Percentiles rank a stretch among this genome's conserved stretches.
Conservation (phyloP, 2,797 vertebrate genomes). For the Phoebastria nigripes region DNA sequence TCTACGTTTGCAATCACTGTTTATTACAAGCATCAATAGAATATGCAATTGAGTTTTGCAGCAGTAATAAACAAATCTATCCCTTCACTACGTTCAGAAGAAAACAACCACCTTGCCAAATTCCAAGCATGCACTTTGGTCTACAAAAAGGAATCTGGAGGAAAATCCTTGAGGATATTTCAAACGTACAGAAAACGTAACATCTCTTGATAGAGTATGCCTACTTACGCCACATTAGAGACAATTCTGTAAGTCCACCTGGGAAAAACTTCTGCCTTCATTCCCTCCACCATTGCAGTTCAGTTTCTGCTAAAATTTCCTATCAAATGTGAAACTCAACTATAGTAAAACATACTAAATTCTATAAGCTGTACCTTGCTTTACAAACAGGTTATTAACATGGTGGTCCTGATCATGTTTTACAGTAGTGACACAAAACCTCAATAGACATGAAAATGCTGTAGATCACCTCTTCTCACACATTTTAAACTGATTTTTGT, state of each 20-base stretch:
- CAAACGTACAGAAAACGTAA: fast-evolving
- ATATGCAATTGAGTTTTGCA: not conserved
- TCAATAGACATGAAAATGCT: not conserved
- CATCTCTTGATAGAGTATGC: not conserved
- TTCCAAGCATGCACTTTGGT: not conserved
- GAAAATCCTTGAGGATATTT: not conserved
- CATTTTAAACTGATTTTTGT: not conserved
- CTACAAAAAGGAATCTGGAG: not conserved
- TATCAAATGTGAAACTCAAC: not conserved
- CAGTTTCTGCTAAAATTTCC: not conserved
- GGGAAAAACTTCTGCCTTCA: not conserved
- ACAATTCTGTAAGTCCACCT: not conserved
- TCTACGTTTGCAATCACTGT: not conserved
- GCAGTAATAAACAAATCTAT: not conserved
- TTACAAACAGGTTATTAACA: not conserved
- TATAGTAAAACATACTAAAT: not conserved
- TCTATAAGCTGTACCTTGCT: not conserved
- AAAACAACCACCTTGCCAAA: not conserved
- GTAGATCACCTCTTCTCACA: not conserved
- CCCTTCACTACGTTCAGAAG: not conserved
- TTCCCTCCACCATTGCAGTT: not conserved
- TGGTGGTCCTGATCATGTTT: not conserved
- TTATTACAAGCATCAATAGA: not conserved
- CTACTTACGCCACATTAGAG: not conserved
- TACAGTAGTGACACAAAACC: not conserved